Conservation (phyloP, 2,797 vertebrate genomes). For the Stomatorhinus walkeri region DNA sequence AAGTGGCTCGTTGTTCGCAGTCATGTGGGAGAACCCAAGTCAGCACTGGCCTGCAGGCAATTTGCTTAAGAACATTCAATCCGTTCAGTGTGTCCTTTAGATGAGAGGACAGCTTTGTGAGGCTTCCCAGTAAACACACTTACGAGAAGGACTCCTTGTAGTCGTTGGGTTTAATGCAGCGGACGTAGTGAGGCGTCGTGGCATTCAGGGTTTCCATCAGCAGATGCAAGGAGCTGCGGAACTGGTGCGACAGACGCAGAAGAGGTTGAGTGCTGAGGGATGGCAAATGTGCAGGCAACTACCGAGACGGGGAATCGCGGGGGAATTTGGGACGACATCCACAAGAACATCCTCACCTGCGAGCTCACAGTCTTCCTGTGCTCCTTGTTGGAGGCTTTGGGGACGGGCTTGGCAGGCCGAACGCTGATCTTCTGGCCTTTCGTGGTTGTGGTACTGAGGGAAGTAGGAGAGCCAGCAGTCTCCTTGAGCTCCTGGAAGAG, state of each 20-base stretch:
- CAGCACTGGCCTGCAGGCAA: neutral
- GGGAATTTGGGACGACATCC: neutral
- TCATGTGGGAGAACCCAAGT: neutral
- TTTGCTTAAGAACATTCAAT: neutral
- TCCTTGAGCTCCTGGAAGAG: constrained; percentile 76
- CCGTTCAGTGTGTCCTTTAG: neutral
- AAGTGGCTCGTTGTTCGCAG: neutral
- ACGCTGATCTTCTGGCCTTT: constrained; percentile 65
- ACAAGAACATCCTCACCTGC: constrained; percentile 63
- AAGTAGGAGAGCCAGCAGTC: neutral
- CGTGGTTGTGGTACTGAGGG: neutral
- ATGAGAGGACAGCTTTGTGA: neutral
- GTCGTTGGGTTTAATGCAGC: constrained; percentile 95
- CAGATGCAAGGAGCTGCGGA: constrained; percentile 81
- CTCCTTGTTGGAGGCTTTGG: constrained; percentile 77
- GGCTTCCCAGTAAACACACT: constrained; percentile 44
- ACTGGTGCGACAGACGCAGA: constrained; percentile 54
- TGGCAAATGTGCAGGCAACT: neutral
- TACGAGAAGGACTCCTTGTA: constrained; percentile 81
- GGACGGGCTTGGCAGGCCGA: constrained; percentile 59
- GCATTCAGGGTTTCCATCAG: constrained; percentile 93
- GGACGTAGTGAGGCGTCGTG: constrained; percentile 90
- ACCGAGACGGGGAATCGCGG: neutral
- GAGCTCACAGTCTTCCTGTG: constrained; percentile 86
- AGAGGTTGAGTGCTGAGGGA: neutral